Evolutionary conservation across 37 sponge, comb jelly and placozoan genomes (phyloP).

Genomic region (Oscarella lobularis): DNA sequence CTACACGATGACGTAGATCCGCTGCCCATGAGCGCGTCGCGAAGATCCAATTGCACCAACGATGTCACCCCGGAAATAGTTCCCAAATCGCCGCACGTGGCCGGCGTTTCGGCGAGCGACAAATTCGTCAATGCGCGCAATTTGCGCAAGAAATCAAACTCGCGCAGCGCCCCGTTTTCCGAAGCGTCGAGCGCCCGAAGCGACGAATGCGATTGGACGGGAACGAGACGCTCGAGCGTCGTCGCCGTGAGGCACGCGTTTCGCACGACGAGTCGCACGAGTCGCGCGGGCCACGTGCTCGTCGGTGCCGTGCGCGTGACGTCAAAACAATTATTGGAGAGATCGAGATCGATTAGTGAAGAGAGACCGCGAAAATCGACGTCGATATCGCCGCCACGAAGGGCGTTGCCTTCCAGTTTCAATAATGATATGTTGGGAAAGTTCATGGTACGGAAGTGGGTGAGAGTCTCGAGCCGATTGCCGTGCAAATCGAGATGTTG

Average conservation of each 20-base stretch:
- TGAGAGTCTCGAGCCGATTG: not conserved
- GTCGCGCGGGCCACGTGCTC: no score
- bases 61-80: no score
- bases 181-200: not conserved
- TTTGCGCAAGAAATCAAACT: no score
- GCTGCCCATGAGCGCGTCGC: no score
- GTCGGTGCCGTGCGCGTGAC: not conserved
- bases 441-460: not conserved
- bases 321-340: not conserved
- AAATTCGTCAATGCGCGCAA: no score
- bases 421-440: not conserved
- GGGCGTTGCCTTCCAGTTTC: not conserved
- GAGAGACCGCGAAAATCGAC: not conserved
- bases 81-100: no score
- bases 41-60: no score
- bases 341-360: not conserved
- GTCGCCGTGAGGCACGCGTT: not conserved
- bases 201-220: not conserved
- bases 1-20: no score
- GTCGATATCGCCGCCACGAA: no score
- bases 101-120: no score
- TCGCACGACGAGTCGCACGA: not conserved
- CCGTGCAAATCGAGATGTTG: not conserved
- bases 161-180: not conserved
- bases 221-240: not conserved